Base-by-base conservation (phyloP, 2,113 vertebrate species). In the Bufo gargarizans region DNA sequence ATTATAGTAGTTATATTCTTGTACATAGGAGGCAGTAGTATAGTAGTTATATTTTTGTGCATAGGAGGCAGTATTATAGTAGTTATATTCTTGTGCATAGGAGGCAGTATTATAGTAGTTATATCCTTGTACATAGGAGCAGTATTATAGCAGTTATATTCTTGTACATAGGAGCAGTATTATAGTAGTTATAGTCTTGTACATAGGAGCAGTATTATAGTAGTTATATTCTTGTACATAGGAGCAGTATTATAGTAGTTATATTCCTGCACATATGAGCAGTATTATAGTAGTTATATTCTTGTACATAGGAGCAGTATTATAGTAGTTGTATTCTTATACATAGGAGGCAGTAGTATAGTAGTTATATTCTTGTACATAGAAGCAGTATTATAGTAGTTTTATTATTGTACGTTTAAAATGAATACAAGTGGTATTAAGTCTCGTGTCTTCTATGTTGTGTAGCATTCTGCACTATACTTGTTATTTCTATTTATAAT, bases 1-100 rank as follows among this genome's bases (percentile, higher is more conserved):
- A 67, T 67, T 67, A 67, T 67, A 67, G 63, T 67, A 67, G 63
- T 67, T 67, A 67, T 67, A 67, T 67, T 67, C 63, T 67, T 67
- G 61, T 20, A 63, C 11, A 63, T 63, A 63, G 61, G 19, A 63
- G 61, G 61, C 61, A 63, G 13, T 61, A 61, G 1, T 53, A 53
- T 53, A 53, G 53, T 53, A 53, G 63, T 67, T 67, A 67, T 67
- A 22, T 67, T 67, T 20, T 67, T 67, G 63, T 67, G 22, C 8
- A 67, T 67, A 67, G 63, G 63, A 11, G 63, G 63, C 63, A 67
- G 63, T 67, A 67, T 67, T 67, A 67, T 67, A 67, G 63, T 67
- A 67, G 63, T 22, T 67, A 67, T 67, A 67, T 67, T 67, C 63
- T 67, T 67, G 61, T 63, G 20, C 11, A 63, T 63, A 63, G 61